Conservation (phyloP, 2,797 vertebrate genomes). For the Enteromius unitaeniatus region DNA sequence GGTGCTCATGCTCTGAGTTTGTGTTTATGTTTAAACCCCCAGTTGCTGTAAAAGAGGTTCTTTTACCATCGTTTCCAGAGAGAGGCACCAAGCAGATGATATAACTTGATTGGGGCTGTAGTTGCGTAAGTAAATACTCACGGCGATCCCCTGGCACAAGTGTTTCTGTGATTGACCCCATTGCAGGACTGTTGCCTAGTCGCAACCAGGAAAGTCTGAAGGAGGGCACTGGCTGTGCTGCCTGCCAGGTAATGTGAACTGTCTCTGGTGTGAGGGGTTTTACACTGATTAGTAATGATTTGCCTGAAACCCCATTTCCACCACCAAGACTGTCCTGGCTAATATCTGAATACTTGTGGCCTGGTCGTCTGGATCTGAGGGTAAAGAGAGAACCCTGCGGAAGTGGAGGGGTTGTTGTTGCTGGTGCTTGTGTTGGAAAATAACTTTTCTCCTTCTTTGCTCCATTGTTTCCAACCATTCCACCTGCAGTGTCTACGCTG, state of each 20-base stretch:
- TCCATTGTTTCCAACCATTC: slow-evolving; percentile 67
- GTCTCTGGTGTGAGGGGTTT: slow-evolving; percentile 89
- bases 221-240: slow-evolving; percentile 82
- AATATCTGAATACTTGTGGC: slow-evolving; percentile 82
- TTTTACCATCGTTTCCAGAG: slow-evolving; percentile 56
- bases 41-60: slow-evolving; percentile 54
- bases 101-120: slow-evolving; percentile 91
- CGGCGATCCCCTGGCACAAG: slow-evolving; percentile 90
- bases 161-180: slow-evolving; percentile 93
- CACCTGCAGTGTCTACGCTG: slow-evolving; percentile 61
- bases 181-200: slow-evolving; percentile 87
- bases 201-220: slow-evolving; percentile 91
- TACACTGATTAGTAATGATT: slow-evolving; percentile 85
- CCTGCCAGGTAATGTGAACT: slow-evolving; percentile 89
- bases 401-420: slow-evolving; percentile 71
- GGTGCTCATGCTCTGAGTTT: slow-evolving; percentile 81
- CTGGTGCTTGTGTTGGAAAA: slow-evolving; percentile 69
- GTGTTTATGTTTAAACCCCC: slow-evolving; percentile 69
- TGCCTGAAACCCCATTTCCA: slow-evolving; percentile 78
- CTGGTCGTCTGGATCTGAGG: slow-evolving; percentile 84
- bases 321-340: slow-evolving; percentile 76
- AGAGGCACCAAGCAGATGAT: slow-evolving; percentile 92
- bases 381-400: slow-evolving; percentile 91
- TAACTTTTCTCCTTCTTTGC: slow-evolving; percentile 68
- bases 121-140: slow-evolving; percentile 90